Evolutionary conservation across 2,113 vertebrate species (phyloP), one percentile per base, ranked within the genome.

Genomic region (Oryzias javanicus): DNA sequence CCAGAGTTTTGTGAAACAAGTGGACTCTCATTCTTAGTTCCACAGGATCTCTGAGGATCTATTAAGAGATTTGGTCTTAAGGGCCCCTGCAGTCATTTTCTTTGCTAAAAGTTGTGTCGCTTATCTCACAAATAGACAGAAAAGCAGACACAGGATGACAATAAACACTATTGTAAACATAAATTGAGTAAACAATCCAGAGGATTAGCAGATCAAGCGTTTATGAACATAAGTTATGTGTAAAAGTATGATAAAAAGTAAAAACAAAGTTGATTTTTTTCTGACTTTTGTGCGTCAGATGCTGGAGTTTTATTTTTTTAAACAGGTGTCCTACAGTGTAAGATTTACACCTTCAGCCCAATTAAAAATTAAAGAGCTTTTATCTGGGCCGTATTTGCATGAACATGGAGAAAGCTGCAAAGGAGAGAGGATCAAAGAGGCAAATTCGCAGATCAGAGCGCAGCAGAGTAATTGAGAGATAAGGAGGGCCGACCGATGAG

Each of bases 401-500:
- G 47, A 74, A 71, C 27, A 4, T 14, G 24, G 15, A 7, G 14
- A 52, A 52, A 48, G 51, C 27, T 17, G 52, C 27, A 20, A 59
- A 54, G 55, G 70, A 54, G 49, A 56, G 51, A 54, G 64, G 64
- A 72, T 76, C 73, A 67, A 58, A 70, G 67, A 52, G 42, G 64
- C 41, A 78, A 63, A 66, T 80, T 70, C 0, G 41, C 58, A 77
- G 66, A 80, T 76, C 60, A 65, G 74, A 78, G 64, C 44, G n/a
- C 55, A 56, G 44, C 44, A 47, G 72, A 56, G 57, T 72, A 75
- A 74, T 72, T 74, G 67, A 63, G 63, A 58, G 80, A 84, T 82
- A 84, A 81, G 64, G 54, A 55, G 75, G 22, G 65, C 29, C 57
- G 67, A 53, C 68, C 70, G 77, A 77, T 76, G 76, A 76, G 80